Evolutionary conservation across 1,140 invertebrate species (phyloP).

Genomic region (Littorina saxatilis): DNA sequence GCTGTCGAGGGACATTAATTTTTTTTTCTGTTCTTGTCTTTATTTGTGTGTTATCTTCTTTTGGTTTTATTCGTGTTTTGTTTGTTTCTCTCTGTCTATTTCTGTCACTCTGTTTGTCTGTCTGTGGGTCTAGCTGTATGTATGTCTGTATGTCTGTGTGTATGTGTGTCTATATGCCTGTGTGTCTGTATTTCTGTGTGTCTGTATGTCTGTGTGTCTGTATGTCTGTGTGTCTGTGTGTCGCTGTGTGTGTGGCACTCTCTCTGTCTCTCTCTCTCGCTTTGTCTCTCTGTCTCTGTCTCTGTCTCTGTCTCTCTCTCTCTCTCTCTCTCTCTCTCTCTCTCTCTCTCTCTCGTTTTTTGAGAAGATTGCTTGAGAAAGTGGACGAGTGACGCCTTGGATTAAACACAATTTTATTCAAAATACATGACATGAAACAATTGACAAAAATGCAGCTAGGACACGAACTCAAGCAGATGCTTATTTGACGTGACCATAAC

Average conservation of each 20-base stretch:
- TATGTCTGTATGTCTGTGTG: background rate
- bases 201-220: background rate
- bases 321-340: background rate
- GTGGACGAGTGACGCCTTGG: too few species aligned
- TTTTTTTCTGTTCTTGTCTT: background rate
- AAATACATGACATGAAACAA: too few species aligned
- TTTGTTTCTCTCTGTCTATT: background rate
- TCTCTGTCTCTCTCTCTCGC: background rate
- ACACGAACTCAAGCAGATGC: too few species aligned
- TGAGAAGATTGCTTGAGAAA: too few species aligned
- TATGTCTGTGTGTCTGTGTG: conserved; percentile 2
- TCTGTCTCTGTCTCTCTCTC: conserved; percentile 22
- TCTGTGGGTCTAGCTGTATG: conserved; percentile 8
- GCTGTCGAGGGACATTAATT: too few species aligned
- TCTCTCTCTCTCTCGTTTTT: background rate
- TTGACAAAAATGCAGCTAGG: too few species aligned
- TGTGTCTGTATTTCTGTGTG: background rate
- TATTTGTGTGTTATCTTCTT: background rate
- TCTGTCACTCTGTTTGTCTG: background rate
- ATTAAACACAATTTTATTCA: too few species aligned
- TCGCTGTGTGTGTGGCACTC: too few species aligned
- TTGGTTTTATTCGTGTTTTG: too few species aligned
- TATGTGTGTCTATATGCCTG: background rate
- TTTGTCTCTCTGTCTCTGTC: background rate
- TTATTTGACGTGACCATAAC: too few species aligned